A percentile compares a stretch with the other conserved stretches of the same genome.
These are phyloP conservation scores for Axis porcinus DNA, from an alignment of 2,113 vertebrate genomes.

Conservation along the genomic window DNA sequence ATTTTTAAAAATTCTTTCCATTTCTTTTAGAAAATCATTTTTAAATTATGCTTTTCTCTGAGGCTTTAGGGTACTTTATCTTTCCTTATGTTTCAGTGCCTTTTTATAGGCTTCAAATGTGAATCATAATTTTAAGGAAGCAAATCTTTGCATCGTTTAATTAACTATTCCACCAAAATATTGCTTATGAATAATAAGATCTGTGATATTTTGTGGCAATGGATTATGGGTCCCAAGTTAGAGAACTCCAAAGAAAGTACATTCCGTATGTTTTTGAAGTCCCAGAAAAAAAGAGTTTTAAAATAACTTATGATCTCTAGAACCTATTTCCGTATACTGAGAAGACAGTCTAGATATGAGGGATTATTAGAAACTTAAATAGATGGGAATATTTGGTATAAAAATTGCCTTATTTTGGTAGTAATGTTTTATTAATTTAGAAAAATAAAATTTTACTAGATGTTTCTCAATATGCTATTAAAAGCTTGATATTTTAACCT, in stretches of 20 bases:
- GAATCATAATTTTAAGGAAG: slow-evolving; percentile 31
- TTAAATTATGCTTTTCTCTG: neutral
- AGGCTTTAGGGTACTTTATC: slow-evolving; percentile 36
- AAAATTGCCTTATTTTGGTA: neutral
- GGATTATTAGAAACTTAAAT: neutral
- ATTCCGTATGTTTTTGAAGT: neutral
- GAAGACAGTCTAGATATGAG: neutral
- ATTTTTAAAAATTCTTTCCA: neutral
- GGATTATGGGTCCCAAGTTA: neutral
- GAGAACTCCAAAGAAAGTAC: neutral
- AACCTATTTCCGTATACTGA: slow-evolving; percentile 30
- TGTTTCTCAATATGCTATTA: neutral
- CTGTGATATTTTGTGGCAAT: slow-evolving; percentile 16
- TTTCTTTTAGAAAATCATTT: slow-evolving; percentile 1
- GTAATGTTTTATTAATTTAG: neutral
- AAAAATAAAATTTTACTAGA: slow-evolving; percentile 28
- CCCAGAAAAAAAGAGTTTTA: slow-evolving; percentile 24
- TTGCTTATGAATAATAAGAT: slow-evolving; percentile 27
- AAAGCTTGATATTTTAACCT: slow-evolving; percentile 6
- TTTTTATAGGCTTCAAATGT: slow-evolving; percentile 49
- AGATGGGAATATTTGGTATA: neutral
- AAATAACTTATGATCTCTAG: neutral
- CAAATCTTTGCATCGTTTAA: slow-evolving; percentile 35
- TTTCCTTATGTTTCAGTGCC: slow-evolving; percentile 18
- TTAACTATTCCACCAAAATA: slow-evolving; percentile 13